Evolutionary conservation across 2,113 vertebrate species (phyloP).

Genomic region (Hemiprocne comata): DNA sequence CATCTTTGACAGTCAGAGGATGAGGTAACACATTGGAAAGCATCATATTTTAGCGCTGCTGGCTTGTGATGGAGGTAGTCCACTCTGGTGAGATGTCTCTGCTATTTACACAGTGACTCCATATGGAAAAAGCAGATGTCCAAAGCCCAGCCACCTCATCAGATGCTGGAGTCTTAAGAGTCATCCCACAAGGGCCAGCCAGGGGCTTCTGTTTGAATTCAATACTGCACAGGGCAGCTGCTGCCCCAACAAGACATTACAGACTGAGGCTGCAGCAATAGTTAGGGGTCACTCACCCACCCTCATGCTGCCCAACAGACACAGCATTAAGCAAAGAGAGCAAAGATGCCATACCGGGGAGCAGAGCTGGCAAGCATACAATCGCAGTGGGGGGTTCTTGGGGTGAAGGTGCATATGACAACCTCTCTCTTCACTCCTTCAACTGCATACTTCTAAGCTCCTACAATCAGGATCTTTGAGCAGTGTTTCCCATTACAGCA

Average conservation of each 20-base stretch:
- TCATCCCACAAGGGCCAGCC: not conserved
- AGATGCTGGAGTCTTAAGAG: not conserved
- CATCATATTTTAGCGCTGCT: not conserved
- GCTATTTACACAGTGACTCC: not conserved
- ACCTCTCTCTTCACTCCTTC: not conserved
- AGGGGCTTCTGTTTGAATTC: not conserved
- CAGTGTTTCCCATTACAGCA: not conserved
- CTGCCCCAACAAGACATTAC: not conserved
- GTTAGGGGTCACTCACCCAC: rapidly evolving
- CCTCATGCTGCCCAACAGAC: rapidly evolving
- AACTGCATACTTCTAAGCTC: not conserved
- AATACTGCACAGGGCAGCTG: not conserved
- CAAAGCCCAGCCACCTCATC: not conserved
- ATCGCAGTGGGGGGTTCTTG: not conserved
- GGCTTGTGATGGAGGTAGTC: not conserved
- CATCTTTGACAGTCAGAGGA: not conserved
- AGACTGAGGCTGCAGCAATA: not conserved
- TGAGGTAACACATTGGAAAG: not conserved
- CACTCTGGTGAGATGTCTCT: not conserved
- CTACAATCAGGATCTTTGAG: not conserved
- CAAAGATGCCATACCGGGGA: rapidly evolving
- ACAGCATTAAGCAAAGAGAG: not conserved
- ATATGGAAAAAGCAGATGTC: not conserved
- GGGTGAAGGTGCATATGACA: rapidly evolving
- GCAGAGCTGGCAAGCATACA: not conserved